Evolutionary conservation across 92 coral and sea anemone genomes (phyloP).

Genomic region (Palythoa heliodiscus): DNA sequence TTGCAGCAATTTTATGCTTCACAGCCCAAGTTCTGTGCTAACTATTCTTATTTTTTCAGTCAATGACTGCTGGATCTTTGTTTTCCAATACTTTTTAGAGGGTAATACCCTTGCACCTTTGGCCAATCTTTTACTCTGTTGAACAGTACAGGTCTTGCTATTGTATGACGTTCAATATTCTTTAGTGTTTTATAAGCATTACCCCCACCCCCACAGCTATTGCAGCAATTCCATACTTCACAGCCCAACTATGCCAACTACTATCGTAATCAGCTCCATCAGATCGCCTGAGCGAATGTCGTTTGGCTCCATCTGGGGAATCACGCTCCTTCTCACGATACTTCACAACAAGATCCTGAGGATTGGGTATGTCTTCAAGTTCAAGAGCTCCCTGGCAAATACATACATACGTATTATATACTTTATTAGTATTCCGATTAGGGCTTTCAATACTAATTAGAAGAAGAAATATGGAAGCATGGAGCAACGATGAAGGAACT

Average conservation of each 20-base stretch:
- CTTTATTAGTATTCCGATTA: too few relatives aligned
- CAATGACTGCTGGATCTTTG: too few relatives aligned
- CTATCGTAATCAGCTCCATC: conserved; percentile 52
- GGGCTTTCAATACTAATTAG: too few relatives aligned
- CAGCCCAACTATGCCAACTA: conserved; percentile 69
- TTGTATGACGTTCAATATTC: background rate
- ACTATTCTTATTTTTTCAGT: background rate
- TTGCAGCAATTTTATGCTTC: conserved; percentile 89
- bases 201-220: conserved; percentile 91
- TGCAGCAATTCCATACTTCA: conserved; percentile 92
- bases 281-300: conserved; percentile 45
- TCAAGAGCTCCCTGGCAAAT: conserved; percentile 71
- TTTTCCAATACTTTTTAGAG: background rate
- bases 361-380: conserved; percentile 59
- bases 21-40: conserved; percentile 65
- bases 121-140: too few relatives aligned
- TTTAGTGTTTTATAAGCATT: conserved; percentile 24
- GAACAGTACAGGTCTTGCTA: too few relatives aligned
- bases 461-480: too few relatives aligned
- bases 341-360: conserved; percentile 67
- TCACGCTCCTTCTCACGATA: conserved; percentile 70
- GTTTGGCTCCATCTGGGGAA: conserved; percentile 51
- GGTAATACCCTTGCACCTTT: background rate
- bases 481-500: too few relatives aligned
- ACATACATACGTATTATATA: too few relatives aligned